Percentiles rank a stretch among this genome's conserved stretches.
These are phyloP conservation scores for Epinephelus malabaricus DNA, from an alignment of 2,797 vertebrate genomes.

Conservation along the genomic window DNA sequence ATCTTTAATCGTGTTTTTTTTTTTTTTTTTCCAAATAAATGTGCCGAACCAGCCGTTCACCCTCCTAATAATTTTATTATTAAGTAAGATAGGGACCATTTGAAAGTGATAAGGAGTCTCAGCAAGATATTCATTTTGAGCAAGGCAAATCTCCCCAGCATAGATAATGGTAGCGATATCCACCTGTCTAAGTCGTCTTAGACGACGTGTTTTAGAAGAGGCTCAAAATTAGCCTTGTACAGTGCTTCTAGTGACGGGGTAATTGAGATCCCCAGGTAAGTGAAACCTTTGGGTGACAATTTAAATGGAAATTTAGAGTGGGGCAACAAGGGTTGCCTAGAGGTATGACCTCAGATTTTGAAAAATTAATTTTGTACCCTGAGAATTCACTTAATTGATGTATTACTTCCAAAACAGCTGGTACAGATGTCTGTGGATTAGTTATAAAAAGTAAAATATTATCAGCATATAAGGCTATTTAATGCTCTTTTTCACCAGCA, in stretches of 20 bases:
- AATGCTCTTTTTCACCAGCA: neutral
- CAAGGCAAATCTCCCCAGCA: neutral
- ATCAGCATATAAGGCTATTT: neutral
- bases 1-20: neutral
- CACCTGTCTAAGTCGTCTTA: neutral
- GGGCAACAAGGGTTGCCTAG: neutral
- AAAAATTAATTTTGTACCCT: neutral
- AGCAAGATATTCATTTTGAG: neutral
- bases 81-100: neutral
- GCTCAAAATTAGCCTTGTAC: neutral
- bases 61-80: neutral
- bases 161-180: neutral
- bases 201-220: neutral
- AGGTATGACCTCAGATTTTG: neutral
- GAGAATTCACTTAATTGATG: neutral
- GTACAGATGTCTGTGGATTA: neutral
- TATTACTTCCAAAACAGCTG: neutral
- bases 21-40: constrained; percentile 5
- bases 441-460: neutral
- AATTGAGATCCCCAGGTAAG: constrained; percentile 1
- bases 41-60: neutral
- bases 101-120: neutral
- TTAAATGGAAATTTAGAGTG: neutral
- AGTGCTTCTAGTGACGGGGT: neutral
- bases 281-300: neutral